Base-by-base conservation (phyloP, 2,113 vertebrate genomes). In the Elephantulus edwardii region DNA sequence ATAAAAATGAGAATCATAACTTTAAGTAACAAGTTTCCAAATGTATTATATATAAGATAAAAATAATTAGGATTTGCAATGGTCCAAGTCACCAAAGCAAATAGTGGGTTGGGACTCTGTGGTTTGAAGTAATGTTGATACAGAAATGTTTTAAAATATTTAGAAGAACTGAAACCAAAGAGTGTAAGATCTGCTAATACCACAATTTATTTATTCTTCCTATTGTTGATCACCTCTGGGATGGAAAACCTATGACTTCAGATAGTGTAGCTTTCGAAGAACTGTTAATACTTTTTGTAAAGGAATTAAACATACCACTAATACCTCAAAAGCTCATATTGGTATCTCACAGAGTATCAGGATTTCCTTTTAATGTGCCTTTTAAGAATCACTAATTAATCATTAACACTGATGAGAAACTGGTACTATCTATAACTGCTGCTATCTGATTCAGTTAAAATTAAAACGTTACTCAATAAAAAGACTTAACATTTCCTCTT, bases 1-100 rank as follows among this genome's bases (percentile, higher is more conserved):
- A 71, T 50, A 50, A 92, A 93, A 92, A 89, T 58, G 83, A 85
- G 77, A 91, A 44, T 86, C 62, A 75, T 12, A 81, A 90, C 52
- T 76, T 88, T 81, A 80, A 93, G 52, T 68, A 78, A 88, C 72
- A 88, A 42, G 30, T 52, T 58, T 54, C 22, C 50, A 62, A 58
- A 46, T 44, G 26, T 33, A 78, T 14, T 76, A 2, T 54, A 79
- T 0, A 6, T n/a, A 60, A 81, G 52, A 86, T 30, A 78, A 93
- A 71, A 82, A 42, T 77, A 86, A 0, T 35, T 86, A 90, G 77
- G 76, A 72, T 70, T 87, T 84, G 60, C 30, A 86, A 44, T 24
- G 74, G 28, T 48, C 19, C 76, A 88, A 35, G 30, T 83, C 40
- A 81, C 20, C 44, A 60, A 83, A 35, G 33, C 4, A 33, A 77